Evolutionary conservation across 2,797 vertebrate genomes (phyloP), one percentile per base, ranked within the genome.

Genomic region (Paratrypauchen microcephalus): DNA sequence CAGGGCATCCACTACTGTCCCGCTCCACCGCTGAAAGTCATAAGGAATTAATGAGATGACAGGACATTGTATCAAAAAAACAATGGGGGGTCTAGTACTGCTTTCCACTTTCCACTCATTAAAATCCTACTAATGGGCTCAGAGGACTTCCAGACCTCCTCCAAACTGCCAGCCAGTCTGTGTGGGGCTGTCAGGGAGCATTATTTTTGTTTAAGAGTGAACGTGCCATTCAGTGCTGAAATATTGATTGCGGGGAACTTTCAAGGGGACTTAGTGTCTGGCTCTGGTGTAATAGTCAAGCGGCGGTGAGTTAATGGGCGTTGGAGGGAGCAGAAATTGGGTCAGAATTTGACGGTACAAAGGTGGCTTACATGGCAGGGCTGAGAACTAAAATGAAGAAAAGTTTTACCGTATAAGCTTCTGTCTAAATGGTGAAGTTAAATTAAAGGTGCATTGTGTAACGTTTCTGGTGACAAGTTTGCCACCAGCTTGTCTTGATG

Each of bases 1-100:
- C 65, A 18, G 70, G 69, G 68, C 36, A 56, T 82, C 81, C 56
- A 13, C 76, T 21, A 66, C 68, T 74, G 69, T 78, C 80, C 72
- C 65, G 76, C 75, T 84, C 78, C 69, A 78, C 58, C 47, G 6
- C 74, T 56, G 74, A 82, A 80, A 73, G 71, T 90, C 87, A 89
- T 90, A 81, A 89, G 79, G 83, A 85, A 86, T 92, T 91, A 91
- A 92, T 91, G 90, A 92, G 86, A 81, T 77, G 84, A 88, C 84
- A 80, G 83, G n/a, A 74, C 86, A 87, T 91, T 89, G 88, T 88
- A 88, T 88, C 78, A 83, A 76, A 80, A 36, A 76, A 59, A 72
- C 28, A 26, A 69, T 36, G 24, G 85, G 89, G 83, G 87, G 83
- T 73, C 82, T 8, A 21, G 75, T n/a, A 64, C 80, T 71, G 79